Percentiles rank a stretch among this genome's conserved stretches.
These are phyloP conservation scores for Pocillopora grandis DNA, from an alignment of 92 coral and sea anemone species.

Conservation along the genomic window DNA sequence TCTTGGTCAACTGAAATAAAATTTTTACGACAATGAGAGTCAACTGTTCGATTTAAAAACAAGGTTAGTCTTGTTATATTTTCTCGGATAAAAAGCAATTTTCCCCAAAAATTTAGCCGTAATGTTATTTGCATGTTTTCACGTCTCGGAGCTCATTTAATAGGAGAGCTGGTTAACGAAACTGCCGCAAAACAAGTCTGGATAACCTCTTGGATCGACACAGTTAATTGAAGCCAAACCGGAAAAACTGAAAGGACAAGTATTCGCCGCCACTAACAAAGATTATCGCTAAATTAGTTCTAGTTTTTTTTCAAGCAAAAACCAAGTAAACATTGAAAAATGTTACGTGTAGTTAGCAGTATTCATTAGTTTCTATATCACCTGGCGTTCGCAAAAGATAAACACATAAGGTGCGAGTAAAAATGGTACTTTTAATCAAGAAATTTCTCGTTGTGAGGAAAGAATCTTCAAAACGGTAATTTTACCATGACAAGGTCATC, in stretches of 20 bases:
- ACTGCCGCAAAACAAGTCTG: too few species aligned
- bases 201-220: too few species aligned
- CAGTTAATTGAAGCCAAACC: too few species aligned
- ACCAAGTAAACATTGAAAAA: not conserved
- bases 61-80: not conserved
- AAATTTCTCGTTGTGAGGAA: slow-evolving; percentile 4
- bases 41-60: not conserved
- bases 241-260: too few species aligned
- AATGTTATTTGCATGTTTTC: too few species aligned
- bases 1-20: not conserved
- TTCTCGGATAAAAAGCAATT: not conserved
- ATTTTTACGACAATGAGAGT: not conserved
- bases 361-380: not conserved
- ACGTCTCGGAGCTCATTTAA: too few species aligned
- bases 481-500: slow-evolving; percentile 25
- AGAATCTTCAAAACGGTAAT: slow-evolving; percentile 17
- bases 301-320: not conserved
- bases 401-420: not conserved
- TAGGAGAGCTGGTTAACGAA: too few species aligned
- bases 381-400: slow-evolving; percentile 10
- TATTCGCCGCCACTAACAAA: too few species aligned
- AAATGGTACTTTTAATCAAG: slow-evolving; percentile 18
- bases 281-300: not conserved
- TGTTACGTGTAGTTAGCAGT: not conserved
- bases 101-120: too few species aligned